Percentiles rank a stretch among this genome's conserved stretches.
phyloP scores from a whole-genome alignment of 2,797 vertebrate genomes.

The Tamandua tetradactyla region DNA sequence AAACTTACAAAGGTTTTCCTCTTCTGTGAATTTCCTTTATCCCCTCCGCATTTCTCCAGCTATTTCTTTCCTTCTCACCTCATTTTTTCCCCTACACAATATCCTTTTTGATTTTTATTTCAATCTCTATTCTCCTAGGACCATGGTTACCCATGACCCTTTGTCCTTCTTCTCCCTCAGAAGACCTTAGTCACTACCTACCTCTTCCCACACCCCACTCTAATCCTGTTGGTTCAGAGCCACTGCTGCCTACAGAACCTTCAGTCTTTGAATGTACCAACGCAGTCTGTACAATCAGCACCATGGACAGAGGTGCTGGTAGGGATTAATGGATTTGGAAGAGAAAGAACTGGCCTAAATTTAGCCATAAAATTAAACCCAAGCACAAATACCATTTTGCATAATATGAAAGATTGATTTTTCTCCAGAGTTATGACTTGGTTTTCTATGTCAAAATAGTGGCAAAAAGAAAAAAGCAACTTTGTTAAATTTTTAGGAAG shows the following conservation, averaged over 20 bases:
- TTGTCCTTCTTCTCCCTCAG: not conserved
- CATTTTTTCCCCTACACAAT: constrained; percentile 22
- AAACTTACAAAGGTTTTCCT: not conserved
- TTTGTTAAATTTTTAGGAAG: constrained; percentile 34
- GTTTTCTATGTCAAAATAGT: constrained; percentile 38
- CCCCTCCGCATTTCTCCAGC: not conserved
- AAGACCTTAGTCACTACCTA: not conserved
- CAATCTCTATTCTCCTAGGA: not conserved
- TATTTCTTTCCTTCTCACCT: not conserved
- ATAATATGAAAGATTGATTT: constrained; percentile 25
- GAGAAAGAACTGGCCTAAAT: constrained; percentile 39
- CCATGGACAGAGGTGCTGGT: constrained; percentile 83
- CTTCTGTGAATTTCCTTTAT: not conserved
- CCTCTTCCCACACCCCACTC: not conserved
- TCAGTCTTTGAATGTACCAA: not conserved
- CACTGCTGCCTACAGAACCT: not conserved
- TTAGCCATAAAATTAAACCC: not conserved
- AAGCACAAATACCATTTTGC: constrained; percentile 1
- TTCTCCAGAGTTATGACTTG: not conserved
- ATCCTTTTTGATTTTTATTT: constrained; percentile 9
- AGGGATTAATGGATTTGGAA: fast-evolving
- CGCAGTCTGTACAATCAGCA: constrained; percentile 71
- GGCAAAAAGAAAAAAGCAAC: constrained; percentile 4
- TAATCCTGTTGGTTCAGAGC: not conserved
- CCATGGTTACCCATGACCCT: not conserved